phyloP scores from a whole-genome alignment of 2,113 vertebrate genomes.

The Psilopsiagon aurifrons region DNA sequence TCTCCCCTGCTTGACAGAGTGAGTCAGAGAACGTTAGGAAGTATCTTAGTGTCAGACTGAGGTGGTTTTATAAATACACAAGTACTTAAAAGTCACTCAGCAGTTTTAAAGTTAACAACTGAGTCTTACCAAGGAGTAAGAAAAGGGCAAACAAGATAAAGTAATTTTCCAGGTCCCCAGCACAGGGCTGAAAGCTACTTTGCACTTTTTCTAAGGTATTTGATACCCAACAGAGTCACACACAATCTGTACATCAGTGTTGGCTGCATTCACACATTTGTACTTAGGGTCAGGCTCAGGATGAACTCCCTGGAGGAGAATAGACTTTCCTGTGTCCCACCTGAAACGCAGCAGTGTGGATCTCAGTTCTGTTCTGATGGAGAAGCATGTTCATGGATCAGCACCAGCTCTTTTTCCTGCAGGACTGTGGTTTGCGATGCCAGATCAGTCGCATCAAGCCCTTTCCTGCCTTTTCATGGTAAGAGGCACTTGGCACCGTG shows the following conservation, averaged over 20 bases:
- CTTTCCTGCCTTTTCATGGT: neutral
- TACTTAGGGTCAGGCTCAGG: neutral
- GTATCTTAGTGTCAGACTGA: neutral
- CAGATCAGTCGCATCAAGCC: neutral
- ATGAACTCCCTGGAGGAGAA: neutral
- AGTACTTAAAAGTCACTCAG: neutral
- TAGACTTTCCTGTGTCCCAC: neutral
- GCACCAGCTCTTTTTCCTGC: neutral
- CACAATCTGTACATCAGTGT: accelerated
- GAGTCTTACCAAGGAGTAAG: neutral
- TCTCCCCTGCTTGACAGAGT: neutral
- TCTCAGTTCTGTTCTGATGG: neutral
- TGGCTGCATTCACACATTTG: neutral
- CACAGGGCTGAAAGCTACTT: neutral
- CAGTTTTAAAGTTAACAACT: neutral
- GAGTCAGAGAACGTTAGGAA: neutral
- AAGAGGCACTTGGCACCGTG: neutral
- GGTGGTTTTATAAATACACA: neutral
- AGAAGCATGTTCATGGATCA: neutral
- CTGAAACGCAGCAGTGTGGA: neutral
- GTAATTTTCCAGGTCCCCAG: neutral
- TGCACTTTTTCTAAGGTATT: neutral
- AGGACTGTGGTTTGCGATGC: neutral
- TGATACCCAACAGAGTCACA: neutral
- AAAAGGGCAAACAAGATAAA: neutral